Evolutionary conservation across 2,797 vertebrate genomes (phyloP).

Genomic region (Hybognathus amarus): DNA sequence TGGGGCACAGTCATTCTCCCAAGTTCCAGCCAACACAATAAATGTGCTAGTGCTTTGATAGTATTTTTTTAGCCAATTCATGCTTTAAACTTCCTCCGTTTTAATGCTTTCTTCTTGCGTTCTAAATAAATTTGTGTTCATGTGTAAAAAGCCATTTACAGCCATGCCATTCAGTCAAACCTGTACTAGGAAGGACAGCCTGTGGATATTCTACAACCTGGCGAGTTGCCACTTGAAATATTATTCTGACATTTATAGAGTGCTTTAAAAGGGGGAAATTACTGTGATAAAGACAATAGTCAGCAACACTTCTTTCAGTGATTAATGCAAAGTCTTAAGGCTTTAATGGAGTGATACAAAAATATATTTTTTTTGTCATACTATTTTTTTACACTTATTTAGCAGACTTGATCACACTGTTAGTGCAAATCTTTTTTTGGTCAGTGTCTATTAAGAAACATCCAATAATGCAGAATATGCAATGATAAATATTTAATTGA

Average conservation of each 20-base stretch:
- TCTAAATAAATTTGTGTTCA: not conserved
- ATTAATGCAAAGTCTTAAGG: constrained; percentile 17
- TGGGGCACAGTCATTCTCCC: not conserved
- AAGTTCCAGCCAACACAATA: constrained; percentile 6
- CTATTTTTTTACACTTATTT: not conserved
- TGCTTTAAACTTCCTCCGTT: not conserved
- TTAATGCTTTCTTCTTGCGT: constrained; percentile 12
- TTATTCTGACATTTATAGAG: constrained; percentile 37
- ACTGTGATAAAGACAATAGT: constrained; percentile 43
- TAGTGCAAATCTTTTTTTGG: no score
- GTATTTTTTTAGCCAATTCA: constrained; percentile 7
- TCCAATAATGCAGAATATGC: no score
- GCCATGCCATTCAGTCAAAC: constrained; percentile 20
- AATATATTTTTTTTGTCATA: constrained; percentile 8
- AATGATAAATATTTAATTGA: no score
- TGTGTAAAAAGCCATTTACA: constrained; percentile 11
- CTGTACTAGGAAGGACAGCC: constrained; percentile 21
- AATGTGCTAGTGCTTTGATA: not conserved
- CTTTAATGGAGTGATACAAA: constrained; percentile 16
- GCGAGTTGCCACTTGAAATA: constrained; percentile 51
- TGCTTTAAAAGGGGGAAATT: constrained; percentile 39
- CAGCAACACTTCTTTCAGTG: constrained; percentile 15
- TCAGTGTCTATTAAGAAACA: no score
- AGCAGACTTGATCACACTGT: not conserved
- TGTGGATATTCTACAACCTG: constrained; percentile 37